phyloP scores from a whole-genome alignment of 1,140 invertebrate species.

The Stenopsyche tienmushanensis region DNA sequence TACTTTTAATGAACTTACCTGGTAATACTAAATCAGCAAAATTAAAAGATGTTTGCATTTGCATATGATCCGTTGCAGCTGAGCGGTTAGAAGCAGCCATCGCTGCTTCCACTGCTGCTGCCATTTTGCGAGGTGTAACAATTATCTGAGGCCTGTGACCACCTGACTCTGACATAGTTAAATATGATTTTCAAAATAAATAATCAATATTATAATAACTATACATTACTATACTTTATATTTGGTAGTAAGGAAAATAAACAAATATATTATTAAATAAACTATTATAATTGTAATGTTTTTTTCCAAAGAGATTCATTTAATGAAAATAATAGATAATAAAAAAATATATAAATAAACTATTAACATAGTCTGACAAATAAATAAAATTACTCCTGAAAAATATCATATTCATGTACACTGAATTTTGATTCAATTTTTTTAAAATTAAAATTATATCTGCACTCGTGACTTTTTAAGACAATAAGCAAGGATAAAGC shows the following conservation, averaged over 20 bases:
- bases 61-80: constrained; percentile 27
- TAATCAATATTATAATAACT: neutral
- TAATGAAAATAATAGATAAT: neutral
- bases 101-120: constrained; percentile 44
- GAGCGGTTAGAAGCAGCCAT: constrained; percentile 31
- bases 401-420: no score
- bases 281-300: neutral
- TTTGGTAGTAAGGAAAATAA: neutral
- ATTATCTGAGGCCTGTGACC: constrained; percentile 64
- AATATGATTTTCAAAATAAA: no score
- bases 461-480: no score
- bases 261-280: neutral
- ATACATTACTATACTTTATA: neutral
- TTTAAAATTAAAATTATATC: no score
- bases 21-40: constrained; percentile 40
- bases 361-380: no score
- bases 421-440: no score
- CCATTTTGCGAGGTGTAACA: constrained; percentile 60
- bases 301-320: neutral
- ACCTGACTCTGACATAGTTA: constrained; percentile 41
- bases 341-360: neutral
- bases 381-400: no score
- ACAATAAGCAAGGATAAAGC: no score
- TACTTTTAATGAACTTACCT: constrained; percentile 23
- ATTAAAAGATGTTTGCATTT: constrained; percentile 34